These are phyloP conservation scores for Chelonus insularis DNA, from an alignment of 1,140 invertebrate species.

Conservation along the genomic window DNA sequence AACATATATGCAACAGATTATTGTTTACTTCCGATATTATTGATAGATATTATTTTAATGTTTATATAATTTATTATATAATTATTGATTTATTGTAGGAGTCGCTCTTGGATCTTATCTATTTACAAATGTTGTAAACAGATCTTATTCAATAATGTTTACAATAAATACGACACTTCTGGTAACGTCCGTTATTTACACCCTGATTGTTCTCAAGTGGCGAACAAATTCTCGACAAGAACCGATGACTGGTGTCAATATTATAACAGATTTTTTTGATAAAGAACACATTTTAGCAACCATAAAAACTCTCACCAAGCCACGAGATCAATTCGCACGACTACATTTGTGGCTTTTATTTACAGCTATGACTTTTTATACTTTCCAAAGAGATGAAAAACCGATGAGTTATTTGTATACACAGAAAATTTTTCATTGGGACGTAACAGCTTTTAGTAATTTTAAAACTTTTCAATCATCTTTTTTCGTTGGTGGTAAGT, in stretches of 20 bases:
- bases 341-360: conserved; percentile 69
- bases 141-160: conserved; percentile 73
- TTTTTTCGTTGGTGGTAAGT: conserved; percentile 65
- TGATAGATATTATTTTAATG: no score
- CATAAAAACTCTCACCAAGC: conserved; percentile 63
- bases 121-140: conserved; percentile 61
- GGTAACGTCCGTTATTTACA: conserved; percentile 66
- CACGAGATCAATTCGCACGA: conserved; percentile 60
- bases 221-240: conserved; percentile 66
- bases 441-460: conserved; percentile 64
- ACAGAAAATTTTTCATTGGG: conserved; percentile 69
- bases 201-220: conserved; percentile 65
- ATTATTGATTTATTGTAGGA: conserved; percentile 42
- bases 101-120: conserved; percentile 60
- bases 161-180: conserved; percentile 67
- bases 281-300: conserved; percentile 67
- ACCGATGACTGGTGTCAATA: conserved; percentile 62
- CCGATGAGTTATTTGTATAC: conserved; percentile 71
- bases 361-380: conserved; percentile 73
- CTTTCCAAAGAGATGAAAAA: conserved; percentile 78
- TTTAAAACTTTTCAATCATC: conserved; percentile 72
- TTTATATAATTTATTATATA: no score
- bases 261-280: conserved; percentile 73
- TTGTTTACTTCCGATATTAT: no score
- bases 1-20: no score